A percentile compares a stretch with the other conserved stretches of the same genome.
Evolutionary conservation across 2,113 vertebrate genomes (phyloP).

Genomic region (Thinocorus orbignyianus): DNA sequence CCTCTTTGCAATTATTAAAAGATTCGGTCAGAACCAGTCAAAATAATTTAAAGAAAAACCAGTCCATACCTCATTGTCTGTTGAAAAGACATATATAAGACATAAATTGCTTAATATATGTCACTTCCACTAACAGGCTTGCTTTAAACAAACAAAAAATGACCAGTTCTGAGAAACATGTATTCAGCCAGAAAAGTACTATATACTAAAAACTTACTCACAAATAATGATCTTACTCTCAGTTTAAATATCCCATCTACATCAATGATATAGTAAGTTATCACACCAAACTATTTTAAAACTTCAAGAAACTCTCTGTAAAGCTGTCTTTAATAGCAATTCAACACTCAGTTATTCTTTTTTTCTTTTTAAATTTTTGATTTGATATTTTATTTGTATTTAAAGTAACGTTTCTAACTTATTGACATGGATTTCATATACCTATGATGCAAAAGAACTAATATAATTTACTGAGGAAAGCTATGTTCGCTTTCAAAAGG

Average conservation of each 20-base stretch:
- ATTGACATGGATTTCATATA: background rate
- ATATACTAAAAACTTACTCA: background rate
- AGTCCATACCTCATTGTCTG: background rate
- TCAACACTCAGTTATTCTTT: background rate
- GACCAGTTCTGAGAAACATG: background rate
- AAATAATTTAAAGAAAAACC: background rate
- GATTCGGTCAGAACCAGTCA: background rate
- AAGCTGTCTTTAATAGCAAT: background rate
- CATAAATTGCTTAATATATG: background rate
- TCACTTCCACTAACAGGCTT: background rate
- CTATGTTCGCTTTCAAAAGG: background rate
- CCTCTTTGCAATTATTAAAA: background rate
- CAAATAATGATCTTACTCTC: background rate
- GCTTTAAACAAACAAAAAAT: background rate
- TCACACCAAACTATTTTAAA: background rate
- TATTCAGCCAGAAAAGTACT: background rate
- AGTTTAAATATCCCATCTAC: background rate
- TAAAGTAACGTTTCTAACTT: background rate
- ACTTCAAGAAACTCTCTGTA: background rate
- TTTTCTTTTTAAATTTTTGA: background rate
- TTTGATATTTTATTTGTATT: background rate
- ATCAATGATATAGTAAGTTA: rapidly evolving
- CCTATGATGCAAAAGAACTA: background rate
- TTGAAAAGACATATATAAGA: background rate
- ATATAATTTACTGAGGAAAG: background rate